These are phyloP conservation scores for Papilio machaon DNA, from an alignment of 1,140 invertebrate species.

Conservation along the genomic window DNA sequence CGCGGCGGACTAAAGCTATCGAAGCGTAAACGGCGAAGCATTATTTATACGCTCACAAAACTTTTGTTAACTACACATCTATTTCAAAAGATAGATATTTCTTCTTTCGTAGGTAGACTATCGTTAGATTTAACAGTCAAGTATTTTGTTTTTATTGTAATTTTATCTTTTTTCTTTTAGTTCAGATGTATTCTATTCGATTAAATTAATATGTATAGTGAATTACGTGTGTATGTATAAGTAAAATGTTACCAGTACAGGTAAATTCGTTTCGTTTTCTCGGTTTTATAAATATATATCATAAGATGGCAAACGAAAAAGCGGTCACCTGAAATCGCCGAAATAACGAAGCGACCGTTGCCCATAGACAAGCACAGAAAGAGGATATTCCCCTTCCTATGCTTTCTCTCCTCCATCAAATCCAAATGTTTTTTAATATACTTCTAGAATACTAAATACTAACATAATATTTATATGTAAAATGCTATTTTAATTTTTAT, in stretches of 20 bases:
- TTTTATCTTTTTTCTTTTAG: not conserved
- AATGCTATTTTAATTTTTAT: not conserved
- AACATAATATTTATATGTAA: not conserved
- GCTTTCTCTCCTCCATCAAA: no score
- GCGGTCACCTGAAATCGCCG: no score
- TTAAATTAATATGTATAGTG: no score
- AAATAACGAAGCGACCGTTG: no score
- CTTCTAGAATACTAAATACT: not conserved
- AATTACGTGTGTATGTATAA: no score
- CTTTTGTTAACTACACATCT: not conserved
- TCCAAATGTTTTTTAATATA: not conserved
- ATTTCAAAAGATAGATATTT: not conserved
- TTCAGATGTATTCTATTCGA: not conserved
- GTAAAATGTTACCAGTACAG: no score
- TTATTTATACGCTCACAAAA: conserved; percentile 21
- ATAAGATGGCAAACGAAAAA: no score
- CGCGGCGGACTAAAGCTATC: not conserved
- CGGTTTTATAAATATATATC: no score
- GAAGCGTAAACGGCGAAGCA: conserved; percentile 8
- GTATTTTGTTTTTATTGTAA: not conserved
- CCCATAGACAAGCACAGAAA: no score
- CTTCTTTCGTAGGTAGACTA: no score
- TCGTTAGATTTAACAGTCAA: not conserved
- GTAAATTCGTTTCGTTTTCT: no score
- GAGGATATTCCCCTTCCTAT: no score